Conservation (phyloP, 1,140 invertebrate species). For the Saccostrea echinata region DNA sequence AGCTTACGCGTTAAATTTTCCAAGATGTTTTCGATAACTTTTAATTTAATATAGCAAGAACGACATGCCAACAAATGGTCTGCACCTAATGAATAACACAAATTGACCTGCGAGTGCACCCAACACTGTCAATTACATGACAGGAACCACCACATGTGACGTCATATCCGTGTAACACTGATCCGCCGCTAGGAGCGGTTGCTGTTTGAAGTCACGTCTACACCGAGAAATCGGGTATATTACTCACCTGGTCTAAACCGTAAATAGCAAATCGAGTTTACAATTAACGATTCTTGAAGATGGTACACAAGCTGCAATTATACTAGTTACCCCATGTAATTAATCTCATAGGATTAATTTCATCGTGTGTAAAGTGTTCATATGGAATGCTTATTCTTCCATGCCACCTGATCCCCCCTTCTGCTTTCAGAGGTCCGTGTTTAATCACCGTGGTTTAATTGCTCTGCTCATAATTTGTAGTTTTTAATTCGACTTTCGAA, state of each 20-base stretch:
- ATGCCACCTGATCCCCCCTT: too few relatives aligned
- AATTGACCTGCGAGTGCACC: background rate
- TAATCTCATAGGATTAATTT: too few relatives aligned
- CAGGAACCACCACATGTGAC: background rate
- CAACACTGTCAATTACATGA: background rate
- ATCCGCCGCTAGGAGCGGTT: background rate
- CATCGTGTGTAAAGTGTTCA: too few relatives aligned
- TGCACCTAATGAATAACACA: background rate
- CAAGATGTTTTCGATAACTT: background rate
- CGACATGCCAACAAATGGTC: background rate
- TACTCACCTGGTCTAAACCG: background rate
- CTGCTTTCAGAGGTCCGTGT: too few relatives aligned
- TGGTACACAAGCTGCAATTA: background rate
- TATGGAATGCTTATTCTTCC: too few relatives aligned
- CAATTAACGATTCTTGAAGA: background rate
- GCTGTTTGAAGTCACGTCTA: background rate
- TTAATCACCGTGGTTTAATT: too few relatives aligned
- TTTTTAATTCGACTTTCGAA: too few relatives aligned
- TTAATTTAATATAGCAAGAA: background rate
- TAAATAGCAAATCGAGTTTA: background rate
- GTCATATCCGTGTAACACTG: background rate
- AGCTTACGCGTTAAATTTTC: background rate
- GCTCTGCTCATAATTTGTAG: too few relatives aligned
- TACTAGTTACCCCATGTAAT: background rate
- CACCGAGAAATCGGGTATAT: background rate